Conservation (phyloP, 2,797 vertebrate genomes). For the Scomberomorus guttatus region DNA sequence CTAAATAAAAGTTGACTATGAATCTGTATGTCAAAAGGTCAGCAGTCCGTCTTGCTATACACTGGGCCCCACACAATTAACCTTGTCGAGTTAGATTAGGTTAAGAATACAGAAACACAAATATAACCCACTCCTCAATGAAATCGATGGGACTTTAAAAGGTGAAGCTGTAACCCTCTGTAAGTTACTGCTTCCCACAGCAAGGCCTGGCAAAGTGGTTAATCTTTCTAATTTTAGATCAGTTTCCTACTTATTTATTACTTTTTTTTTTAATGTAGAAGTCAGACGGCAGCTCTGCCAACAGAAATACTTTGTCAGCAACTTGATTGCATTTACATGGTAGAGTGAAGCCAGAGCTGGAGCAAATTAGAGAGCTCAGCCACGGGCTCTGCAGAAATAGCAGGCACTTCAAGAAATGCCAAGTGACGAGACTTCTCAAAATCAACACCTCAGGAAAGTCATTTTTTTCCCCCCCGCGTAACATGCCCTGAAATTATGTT, state of each 20-base stretch:
- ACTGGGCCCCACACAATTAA: constrained; percentile 71
- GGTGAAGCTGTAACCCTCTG: constrained; percentile 50
- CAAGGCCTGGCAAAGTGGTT: constrained; percentile 54
- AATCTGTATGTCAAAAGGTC: constrained; percentile 73
- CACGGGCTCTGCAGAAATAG: constrained; percentile 69
- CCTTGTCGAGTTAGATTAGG: constrained; percentile 76
- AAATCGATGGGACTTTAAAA: constrained; percentile 52
- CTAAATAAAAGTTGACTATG: constrained; percentile 77
- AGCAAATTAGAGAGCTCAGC: constrained; percentile 73
- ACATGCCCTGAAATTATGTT: constrained; percentile 42
- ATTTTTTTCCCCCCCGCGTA: constrained; percentile 19
- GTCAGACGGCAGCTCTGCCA: constrained; percentile 71
- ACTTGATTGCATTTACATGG: constrained; percentile 82
- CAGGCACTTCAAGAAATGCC: constrained; percentile 62
- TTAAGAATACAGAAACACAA: constrained; percentile 43
- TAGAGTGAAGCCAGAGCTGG: constrained; percentile 73
- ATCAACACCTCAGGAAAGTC: constrained; percentile 52
- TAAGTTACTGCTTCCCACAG: constrained; percentile 45
- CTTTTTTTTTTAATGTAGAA: constrained; percentile 57
- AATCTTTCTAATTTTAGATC: constrained; percentile 78
- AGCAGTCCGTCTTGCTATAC: constrained; percentile 67
- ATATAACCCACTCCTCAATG: constrained; percentile 14
- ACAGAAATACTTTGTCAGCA: constrained; percentile 83
- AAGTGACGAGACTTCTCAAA: constrained; percentile 50
- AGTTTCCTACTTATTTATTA: constrained; percentile 63